Evolutionary conservation across 2,888 invertebrate genomes (phyloP).

Genomic region (Ornithoptera alexandrae): DNA sequence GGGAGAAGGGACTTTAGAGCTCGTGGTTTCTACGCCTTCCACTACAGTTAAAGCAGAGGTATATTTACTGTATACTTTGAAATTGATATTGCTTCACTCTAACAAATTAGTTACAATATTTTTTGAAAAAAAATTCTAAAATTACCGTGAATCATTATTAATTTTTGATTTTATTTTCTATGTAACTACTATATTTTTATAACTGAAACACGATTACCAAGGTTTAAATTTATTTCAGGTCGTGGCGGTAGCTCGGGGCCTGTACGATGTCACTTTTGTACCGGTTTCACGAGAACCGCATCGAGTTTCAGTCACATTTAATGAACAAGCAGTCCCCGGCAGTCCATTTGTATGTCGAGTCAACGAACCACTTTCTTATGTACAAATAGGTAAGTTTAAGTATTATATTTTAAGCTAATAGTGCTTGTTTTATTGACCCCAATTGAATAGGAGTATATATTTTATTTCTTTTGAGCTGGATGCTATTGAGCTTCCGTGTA

Average conservation of each 20-base stretch:
- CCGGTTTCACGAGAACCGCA: conserved; percentile 94
- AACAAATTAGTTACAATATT: too few relatives aligned
- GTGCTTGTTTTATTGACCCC: too few relatives aligned
- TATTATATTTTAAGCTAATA: too few relatives aligned
- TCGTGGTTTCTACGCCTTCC: conserved; percentile 94
- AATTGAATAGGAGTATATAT: too few relatives aligned
- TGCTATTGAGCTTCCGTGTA: too few relatives aligned
- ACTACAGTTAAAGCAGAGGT: conserved; percentile 93
- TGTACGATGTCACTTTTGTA: conserved; percentile 95
- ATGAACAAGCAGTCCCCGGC: conserved; percentile 93
- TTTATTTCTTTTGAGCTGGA: too few relatives aligned
- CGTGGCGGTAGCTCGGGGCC: conserved; percentile 92
- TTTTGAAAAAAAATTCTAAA: neutral
- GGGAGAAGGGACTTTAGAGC: conserved; percentile 94
- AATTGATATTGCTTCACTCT: neutral
- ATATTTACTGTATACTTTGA: conserved; percentile 1
- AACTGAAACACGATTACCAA: too few relatives aligned
- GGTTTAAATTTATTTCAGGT: conserved; percentile 67
- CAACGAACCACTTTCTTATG: conserved; percentile 85
- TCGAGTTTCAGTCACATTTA: conserved; percentile 96
- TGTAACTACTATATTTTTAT: too few relatives aligned
- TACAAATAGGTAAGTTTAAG: conserved; percentile 66
- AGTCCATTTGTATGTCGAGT: conserved; percentile 93
- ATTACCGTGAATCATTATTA: neutral
- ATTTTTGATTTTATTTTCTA: neutral